These are phyloP conservation scores for Neuroterus valhalla DNA, from an alignment of 1,140 invertebrate species.

Conservation along the genomic window DNA sequence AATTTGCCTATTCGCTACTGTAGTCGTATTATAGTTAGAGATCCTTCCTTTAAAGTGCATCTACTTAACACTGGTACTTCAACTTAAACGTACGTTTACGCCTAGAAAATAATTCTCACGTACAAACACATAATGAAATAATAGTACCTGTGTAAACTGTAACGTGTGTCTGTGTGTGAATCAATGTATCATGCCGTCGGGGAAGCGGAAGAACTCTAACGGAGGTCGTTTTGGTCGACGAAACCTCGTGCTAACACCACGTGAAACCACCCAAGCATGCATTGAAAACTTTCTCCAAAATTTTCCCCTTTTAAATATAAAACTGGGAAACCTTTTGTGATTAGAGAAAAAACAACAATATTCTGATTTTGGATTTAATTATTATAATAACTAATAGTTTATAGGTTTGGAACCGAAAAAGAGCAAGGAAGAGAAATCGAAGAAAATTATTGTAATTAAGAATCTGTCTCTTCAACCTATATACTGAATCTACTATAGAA, in stretches of 20 bases:
- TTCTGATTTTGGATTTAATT: too few species aligned
- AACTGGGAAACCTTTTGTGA: too few species aligned
- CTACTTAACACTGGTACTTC: neutral
- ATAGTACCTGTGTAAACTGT: neutral
- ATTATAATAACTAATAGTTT: neutral
- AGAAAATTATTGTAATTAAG: slow-evolving; percentile 2
- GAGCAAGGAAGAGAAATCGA: neutral
- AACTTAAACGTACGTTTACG: neutral
- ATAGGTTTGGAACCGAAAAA: neutral
- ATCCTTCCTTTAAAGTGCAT: neutral
- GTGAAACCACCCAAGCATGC: slow-evolving; percentile 33
- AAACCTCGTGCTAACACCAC: slow-evolving; percentile 44
- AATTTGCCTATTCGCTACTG: neutral
- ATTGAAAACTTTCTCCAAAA: neutral
- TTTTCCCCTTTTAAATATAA: too few species aligned
- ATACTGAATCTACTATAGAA: neutral
- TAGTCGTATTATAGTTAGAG: slow-evolving; percentile 1
- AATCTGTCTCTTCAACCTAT: slow-evolving; percentile 2
- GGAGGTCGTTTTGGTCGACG: slow-evolving; percentile 46
- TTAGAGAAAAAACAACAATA: too few species aligned
- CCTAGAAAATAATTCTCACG: slow-evolving; percentile 3
- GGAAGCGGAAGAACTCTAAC: slow-evolving; percentile 39
- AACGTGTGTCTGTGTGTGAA: neutral
- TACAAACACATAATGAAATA: neutral
- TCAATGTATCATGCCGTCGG: neutral